Base-by-base conservation (phyloP, 2,797 vertebrate genomes). In the Siniperca undulata region DNA sequence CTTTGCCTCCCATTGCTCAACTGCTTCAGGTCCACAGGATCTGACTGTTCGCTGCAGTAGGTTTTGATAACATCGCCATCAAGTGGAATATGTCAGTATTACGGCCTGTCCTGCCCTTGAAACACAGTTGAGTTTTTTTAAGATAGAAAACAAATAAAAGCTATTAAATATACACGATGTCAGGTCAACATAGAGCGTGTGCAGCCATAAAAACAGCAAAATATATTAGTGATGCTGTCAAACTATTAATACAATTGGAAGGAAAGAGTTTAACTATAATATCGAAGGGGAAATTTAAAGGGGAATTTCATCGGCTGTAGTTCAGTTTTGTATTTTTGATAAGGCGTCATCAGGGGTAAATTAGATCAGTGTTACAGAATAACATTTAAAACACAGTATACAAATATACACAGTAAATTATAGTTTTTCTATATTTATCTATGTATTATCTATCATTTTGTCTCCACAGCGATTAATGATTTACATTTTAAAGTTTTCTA, bases 31-130 rank as follows among this genome's bases (percentile, higher is more conserved):
- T 6, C 52, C 48, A 53, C 52, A 14, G 64, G 2, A 48, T 12
- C 1, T 24, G 70, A 48, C 53, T 27, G 36, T 36, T 6, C 7
- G 5, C 36, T 36, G 36, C 36, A 36, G 52, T 11, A 34, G 80
- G 76, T 19, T 55, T 46, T 24, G 52, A 55, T 22, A 1, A 82
- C 27, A 6, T 24, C 67, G 56, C 83, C 86, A 55, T 13, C 83
- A 2, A 76, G 81, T 70, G 83, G 74, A 61, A 12, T 0, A 3
- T 3, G 2, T 24, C 4, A 7, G 48, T 22, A 55, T 60, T 70
- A 72, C 80, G 78, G 38, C 42, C 8, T 42, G 22, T 6, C 10
- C 14, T 27, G 4, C 42, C 50, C 19, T 5, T 22, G 7, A 65
- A 16, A 50, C 19, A 12, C 0, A 70, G 36, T 11, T 13, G 40